Evolutionary conservation across 2,888 invertebrate genomes (phyloP), one percentile per base, ranked within the genome.

Genomic region (Nymphalis c-album): DNA sequence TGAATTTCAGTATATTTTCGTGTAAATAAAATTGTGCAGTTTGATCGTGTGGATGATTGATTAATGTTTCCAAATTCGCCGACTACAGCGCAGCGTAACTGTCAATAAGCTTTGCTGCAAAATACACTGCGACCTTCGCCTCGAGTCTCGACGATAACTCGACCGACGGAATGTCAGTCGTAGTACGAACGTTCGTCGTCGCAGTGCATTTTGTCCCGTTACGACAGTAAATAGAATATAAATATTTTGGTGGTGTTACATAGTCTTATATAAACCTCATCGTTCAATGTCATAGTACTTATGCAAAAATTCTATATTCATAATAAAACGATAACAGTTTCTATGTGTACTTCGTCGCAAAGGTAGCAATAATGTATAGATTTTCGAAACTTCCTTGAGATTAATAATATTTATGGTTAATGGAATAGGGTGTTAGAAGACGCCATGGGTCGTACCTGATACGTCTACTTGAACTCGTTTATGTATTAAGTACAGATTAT

Each of bases 281-380:
- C 86, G 85, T 85, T 86, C 88, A 88, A 85, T 89, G 85, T 86
- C 85, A 90, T 90, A 88, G 88, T 90, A 87, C 85, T 88, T 90
- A 90, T 86, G 87, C 85, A 85, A 85, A 85, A 85, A 82, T 86
- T 87, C 87, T 90, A 79, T 91, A 90, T 80, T 89, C 89, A 90
- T 86, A 80, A 84, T 82, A 80, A 85, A 83, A 80, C 31, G 53
- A 77, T 80, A 80, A 82, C 85, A 84, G 85, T 90, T 85, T 90
- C 80, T 85, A 83, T 89, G 86, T 90, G 85, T 87, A 85, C 84
- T 88, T 87, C 86, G 89, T 91, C 88, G 91, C 91, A 87, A 87
- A 89, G 90, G 87, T 85, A 79, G 85, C 89, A 86, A 84, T 81
- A 75, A 77, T 55, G 69, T 71, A 71, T 73, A 76, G 79, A 78